phyloP scores from a whole-genome alignment of 2,888 invertebrate genomes.

The Metellina segmentata region DNA sequence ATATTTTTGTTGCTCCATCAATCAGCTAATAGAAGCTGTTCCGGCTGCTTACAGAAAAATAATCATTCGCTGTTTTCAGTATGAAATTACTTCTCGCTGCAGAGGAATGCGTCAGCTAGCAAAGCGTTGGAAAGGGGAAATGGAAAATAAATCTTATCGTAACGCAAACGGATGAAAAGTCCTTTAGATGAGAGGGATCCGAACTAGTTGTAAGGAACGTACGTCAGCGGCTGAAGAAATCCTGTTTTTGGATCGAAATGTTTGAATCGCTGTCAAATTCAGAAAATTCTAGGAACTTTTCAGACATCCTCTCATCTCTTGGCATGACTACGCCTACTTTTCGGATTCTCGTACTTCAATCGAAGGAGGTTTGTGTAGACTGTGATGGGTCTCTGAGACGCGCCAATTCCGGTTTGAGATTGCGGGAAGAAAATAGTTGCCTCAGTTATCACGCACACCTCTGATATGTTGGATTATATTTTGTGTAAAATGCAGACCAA shows the following conservation, averaged over 20 bases:
- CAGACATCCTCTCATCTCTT: constrained; percentile 34
- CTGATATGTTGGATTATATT: too few species aligned
- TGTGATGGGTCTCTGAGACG: not conserved
- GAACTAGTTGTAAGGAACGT: constrained; percentile 43
- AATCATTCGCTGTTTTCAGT: constrained; percentile 14
- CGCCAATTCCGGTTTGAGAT: too few species aligned
- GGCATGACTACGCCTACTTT: constrained; percentile 3
- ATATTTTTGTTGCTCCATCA: constrained; percentile 3
- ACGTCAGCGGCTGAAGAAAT: constrained; percentile 38
- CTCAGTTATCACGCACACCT: too few species aligned
- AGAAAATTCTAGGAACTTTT: constrained; percentile 55
- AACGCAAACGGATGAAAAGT: constrained; percentile 51
- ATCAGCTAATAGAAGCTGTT: not conserved
- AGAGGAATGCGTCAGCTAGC: constrained; percentile 2
- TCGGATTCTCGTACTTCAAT: not conserved
- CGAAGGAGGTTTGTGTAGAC: not conserved
- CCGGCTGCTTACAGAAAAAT: not conserved
- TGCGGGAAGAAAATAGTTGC: too few species aligned
- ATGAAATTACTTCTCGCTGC: constrained; percentile 5
- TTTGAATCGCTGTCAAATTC: constrained; percentile 68
- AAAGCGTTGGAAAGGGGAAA: constrained; percentile 5
- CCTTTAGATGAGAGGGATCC: constrained; percentile 19
- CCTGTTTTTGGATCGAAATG: constrained; percentile 61
- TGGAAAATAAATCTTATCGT: constrained; percentile 56
- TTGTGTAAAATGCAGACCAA: too few species aligned